phyloP scores from a whole-genome alignment of 2,113 vertebrate genomes.

The Martes martes region DNA sequence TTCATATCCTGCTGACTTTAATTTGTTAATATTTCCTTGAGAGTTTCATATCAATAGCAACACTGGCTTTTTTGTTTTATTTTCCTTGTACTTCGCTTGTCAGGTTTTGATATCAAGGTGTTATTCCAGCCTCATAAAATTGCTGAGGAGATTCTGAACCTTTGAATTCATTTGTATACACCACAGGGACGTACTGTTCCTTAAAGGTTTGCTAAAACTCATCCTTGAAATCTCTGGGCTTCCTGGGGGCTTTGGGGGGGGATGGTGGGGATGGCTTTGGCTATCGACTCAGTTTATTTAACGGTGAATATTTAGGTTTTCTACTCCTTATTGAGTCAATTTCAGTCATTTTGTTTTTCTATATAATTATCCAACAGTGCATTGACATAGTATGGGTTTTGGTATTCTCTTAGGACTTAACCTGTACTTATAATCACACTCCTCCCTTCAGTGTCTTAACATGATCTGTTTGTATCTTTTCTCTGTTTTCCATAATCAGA shows the following conservation, averaged over 20 bases:
- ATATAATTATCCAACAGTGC: background rate
- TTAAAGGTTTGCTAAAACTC: conserved; percentile 10
- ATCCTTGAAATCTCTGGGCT: background rate
- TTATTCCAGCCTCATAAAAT: conserved; percentile 8
- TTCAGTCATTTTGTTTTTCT: background rate
- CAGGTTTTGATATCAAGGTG: background rate
- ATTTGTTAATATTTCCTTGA: conserved; percentile 37
- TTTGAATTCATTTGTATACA: background rate
- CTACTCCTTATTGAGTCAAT: background rate
- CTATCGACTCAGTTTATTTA: background rate
- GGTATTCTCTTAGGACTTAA: background rate
- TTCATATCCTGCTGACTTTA: conserved; percentile 27
- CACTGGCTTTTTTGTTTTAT: background rate
- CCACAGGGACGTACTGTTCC: background rate
- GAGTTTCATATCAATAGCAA: conserved; percentile 19
- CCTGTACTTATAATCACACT: background rate
- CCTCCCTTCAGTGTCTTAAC: background rate
- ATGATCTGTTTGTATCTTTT: background rate
- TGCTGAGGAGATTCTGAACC: background rate
- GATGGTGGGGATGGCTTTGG: background rate
- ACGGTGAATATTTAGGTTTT: background rate
- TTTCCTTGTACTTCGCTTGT: background rate
- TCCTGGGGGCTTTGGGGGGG: background rate
- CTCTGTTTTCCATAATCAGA: background rate
- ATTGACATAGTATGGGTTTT: background rate